Conservation (phyloP, 2,888 invertebrate genomes). For the Melieria picta region DNA sequence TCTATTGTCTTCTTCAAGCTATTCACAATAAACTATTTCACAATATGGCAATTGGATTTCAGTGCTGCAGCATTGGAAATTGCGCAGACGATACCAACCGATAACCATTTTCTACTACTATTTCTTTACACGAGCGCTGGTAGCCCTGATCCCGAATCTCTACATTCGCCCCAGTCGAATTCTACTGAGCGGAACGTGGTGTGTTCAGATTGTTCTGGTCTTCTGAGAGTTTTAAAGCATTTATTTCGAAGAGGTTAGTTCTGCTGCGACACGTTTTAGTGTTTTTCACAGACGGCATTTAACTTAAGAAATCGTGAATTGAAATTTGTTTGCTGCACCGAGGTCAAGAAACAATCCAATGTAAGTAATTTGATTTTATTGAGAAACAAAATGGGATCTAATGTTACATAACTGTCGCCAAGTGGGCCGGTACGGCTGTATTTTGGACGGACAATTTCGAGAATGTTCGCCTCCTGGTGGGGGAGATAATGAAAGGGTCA, state of each 20-base stretch:
- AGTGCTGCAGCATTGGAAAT: too few relatives aligned
- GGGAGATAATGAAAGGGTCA: too few relatives aligned
- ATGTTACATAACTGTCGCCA: background rate
- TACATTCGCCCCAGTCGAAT: conserved; percentile 3
- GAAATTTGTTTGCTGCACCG: background rate
- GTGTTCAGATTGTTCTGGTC: conserved; percentile 44
- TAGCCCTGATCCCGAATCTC: too few relatives aligned
- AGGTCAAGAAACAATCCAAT: conserved; percentile 11
- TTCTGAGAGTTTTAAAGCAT: conserved; percentile 34
- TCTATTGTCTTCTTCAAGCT: too few relatives aligned
- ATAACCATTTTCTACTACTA: too few relatives aligned
- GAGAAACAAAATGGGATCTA: background rate
- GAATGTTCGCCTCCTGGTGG: conserved; percentile 3
- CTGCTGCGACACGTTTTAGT: conserved; percentile 38
- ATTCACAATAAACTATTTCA: too few relatives aligned
- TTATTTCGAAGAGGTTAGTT: conserved; percentile 37
- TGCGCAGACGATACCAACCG: too few relatives aligned
- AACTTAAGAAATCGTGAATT: conserved; percentile 3
- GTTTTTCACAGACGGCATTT: conserved; percentile 8
- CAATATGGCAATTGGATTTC: too few relatives aligned
- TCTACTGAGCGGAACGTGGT: conserved; percentile 32
- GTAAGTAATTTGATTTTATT: conserved; percentile 35
- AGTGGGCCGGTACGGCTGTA: background rate
- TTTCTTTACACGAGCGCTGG: too few relatives aligned
- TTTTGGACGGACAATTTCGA: background rate